Evolutionary conservation across 2,888 invertebrate species (phyloP).

Genomic region (Erynnis tages): DNA sequence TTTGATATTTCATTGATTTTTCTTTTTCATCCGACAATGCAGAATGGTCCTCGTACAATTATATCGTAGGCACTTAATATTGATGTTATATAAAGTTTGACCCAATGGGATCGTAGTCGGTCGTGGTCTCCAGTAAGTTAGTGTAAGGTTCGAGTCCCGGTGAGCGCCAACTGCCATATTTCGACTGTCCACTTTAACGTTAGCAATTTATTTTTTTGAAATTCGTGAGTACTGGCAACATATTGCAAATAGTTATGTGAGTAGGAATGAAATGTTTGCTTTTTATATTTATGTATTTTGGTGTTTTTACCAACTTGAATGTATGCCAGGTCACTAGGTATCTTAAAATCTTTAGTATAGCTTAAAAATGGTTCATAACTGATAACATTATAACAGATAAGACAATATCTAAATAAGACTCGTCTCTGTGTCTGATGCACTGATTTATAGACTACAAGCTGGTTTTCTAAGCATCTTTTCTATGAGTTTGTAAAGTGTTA

Average conservation of each 20-base stretch:
- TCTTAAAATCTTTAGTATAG: too few species aligned
- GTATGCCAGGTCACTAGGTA: too few species aligned
- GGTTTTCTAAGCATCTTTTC: not conserved
- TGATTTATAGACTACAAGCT: too few species aligned
- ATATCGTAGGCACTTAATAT: slow-evolving; percentile 12
- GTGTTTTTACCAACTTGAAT: too few species aligned
- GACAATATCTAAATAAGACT: too few species aligned
- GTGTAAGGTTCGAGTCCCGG: slow-evolving; percentile 5
- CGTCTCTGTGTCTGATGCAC: too few species aligned
- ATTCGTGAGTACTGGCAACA: not conserved
- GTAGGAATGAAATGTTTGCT: too few species aligned
- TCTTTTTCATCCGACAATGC: not conserved
- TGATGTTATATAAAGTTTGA: not conserved
- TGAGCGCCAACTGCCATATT: slow-evolving; percentile 52
- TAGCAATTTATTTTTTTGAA: slow-evolving; percentile 25
- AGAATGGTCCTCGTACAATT: slow-evolving; percentile 22
- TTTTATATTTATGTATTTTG: too few species aligned
- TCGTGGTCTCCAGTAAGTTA: slow-evolving; percentile 17
- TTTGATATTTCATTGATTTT: too few species aligned
- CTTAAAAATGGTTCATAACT: too few species aligned
- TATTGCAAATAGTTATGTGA: too few species aligned
- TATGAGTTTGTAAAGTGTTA: not conserved
- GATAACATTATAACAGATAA: too few species aligned
- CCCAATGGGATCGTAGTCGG: not conserved
- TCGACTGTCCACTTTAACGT: slow-evolving; percentile 47